A percentile compares a stretch with the other conserved stretches of the same genome.
phyloP scores from a whole-genome alignment of 2,888 invertebrate genomes.

The Ichneumoninae sp. region DNA sequence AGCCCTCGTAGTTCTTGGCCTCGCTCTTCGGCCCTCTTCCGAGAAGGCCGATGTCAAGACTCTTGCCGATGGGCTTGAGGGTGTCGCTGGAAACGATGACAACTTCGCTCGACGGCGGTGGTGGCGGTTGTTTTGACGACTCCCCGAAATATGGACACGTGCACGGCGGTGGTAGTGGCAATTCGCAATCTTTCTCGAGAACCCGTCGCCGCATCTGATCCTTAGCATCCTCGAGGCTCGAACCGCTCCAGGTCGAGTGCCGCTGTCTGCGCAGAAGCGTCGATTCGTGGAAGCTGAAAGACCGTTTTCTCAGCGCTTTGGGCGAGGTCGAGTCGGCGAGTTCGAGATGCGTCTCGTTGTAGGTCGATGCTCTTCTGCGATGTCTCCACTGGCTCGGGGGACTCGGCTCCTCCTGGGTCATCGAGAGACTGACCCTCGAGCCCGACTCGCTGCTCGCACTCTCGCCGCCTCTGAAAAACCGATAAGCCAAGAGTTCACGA shows the following conservation, averaged over 20 bases:
- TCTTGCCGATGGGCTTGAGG: slow-evolving; percentile 80
- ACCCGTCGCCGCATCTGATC: slow-evolving; percentile 82
- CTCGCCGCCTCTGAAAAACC: slow-evolving; percentile 73
- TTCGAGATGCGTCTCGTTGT: slow-evolving; percentile 84
- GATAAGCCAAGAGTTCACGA: background rate
- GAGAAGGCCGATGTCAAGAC: slow-evolving; percentile 68
- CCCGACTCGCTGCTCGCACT: slow-evolving; percentile 76
- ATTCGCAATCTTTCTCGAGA: slow-evolving; percentile 81
- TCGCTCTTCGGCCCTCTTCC: slow-evolving; percentile 83
- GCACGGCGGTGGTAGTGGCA: slow-evolving; percentile 90
- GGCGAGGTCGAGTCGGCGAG: slow-evolving; percentile 82
- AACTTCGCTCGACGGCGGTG: slow-evolving; percentile 85
- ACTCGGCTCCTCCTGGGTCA: slow-evolving; percentile 68
- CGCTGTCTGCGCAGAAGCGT: slow-evolving; percentile 69
- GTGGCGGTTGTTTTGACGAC: slow-evolving; percentile 86
- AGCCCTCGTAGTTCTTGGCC: slow-evolving; percentile 83
- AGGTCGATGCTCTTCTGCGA: slow-evolving; percentile 85
- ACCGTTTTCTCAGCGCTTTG: slow-evolving; percentile 83
- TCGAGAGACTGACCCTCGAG: slow-evolving; percentile 76
- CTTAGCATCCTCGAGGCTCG: slow-evolving; percentile 63
- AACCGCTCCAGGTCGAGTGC: slow-evolving; percentile 61
- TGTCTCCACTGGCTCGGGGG: slow-evolving; percentile 74
- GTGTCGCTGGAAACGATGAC: slow-evolving; percentile 87
- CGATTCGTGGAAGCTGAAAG: slow-evolving; percentile 85
- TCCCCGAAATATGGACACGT: slow-evolving; percentile 93